Base-by-base conservation (phyloP, 2,888 invertebrate species). In the Biston betularia region DNA sequence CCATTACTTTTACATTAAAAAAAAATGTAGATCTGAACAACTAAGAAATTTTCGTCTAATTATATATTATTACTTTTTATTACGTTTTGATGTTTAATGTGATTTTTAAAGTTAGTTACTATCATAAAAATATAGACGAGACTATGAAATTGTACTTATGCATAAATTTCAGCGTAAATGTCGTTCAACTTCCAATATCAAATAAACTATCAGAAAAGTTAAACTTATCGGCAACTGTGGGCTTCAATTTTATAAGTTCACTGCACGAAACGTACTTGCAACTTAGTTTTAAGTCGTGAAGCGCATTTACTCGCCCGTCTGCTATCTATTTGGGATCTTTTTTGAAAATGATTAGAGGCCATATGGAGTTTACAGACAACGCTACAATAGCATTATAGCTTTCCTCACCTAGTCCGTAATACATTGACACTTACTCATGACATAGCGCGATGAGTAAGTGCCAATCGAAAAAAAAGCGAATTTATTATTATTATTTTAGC, bases 271-370 rank as follows among this genome's bases (percentile, higher is more conserved):
- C 45, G 11, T 60, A 61, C 35, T 35, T 7, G 4, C 7, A 35
- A 61, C 54, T 54, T 54, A 61, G 40, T 61, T 54, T 38, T 52
- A n/a, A 60, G 53, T 52, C 11, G 35, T 24, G n/a, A 53, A 42
- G 46, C 15, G n/a, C 46, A 8, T 9, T 42, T 50, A 46, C 33
- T 14, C 33, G 34, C 59, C 40, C 49, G 34, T 34, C 42, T 46
- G 65, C 50, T 33, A 40, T 45, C 45, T 38, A 38, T 44, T n/a
- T 48, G 58, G n/a, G n/a, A n/a, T 74, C 71, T 69, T 70, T 67
- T 69, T 71, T 72, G 67, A 71, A 74, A 71, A 71, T 71, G 63
- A 72, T 71, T 64, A 58, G 54, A 52, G 52, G 60, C 54, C 7
- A 60, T 62, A 66, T 63, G 42, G 10, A 42, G 42, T 9, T 9